phyloP scores from a whole-genome alignment of 1,140 invertebrate species.

The Manduca sexta region DNA sequence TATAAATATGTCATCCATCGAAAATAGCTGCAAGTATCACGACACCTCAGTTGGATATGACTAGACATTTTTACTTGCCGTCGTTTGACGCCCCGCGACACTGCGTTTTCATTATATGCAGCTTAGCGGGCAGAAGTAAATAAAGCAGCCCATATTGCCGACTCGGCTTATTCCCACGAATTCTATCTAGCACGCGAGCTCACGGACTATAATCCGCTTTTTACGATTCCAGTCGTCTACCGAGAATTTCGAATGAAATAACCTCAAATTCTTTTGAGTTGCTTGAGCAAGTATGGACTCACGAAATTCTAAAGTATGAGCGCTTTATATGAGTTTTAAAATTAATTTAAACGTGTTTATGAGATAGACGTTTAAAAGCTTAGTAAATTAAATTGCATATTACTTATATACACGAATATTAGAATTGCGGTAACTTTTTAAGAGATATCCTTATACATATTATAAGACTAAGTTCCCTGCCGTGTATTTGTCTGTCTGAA shows the following conservation, averaged over 20 bases:
- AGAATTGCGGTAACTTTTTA: no score
- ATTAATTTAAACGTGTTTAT: background rate
- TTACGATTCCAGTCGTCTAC: slow-evolving; percentile 65
- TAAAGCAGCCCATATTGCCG: slow-evolving; percentile 66
- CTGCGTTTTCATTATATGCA: slow-evolving; percentile 62
- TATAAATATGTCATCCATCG: no score
- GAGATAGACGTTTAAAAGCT: background rate
- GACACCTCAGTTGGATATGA: slow-evolving; percentile 9
- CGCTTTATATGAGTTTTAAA: background rate
- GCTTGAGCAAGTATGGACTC: slow-evolving; percentile 4
- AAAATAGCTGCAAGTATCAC: slow-evolving; percentile 34
- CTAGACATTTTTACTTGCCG: slow-evolving; percentile 30
- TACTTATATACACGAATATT: no score
- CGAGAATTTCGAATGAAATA: slow-evolving; percentile 67
- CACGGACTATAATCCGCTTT: slow-evolving; percentile 66
- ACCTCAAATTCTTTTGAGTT: slow-evolving; percentile 57
- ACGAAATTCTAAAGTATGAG: slow-evolving; percentile 19
- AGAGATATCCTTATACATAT: no score
- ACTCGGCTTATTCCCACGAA: slow-evolving; percentile 58
- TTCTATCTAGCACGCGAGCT: slow-evolving; percentile 55
- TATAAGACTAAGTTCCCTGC: no score
- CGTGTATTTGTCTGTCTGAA: no score
- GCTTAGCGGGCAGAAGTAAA: slow-evolving; percentile 49
- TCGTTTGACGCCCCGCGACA: slow-evolving; percentile 58
- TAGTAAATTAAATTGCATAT: background rate